phyloP scores from a whole-genome alignment of 1,140 invertebrate species.

The Neodiprion lecontei region DNA sequence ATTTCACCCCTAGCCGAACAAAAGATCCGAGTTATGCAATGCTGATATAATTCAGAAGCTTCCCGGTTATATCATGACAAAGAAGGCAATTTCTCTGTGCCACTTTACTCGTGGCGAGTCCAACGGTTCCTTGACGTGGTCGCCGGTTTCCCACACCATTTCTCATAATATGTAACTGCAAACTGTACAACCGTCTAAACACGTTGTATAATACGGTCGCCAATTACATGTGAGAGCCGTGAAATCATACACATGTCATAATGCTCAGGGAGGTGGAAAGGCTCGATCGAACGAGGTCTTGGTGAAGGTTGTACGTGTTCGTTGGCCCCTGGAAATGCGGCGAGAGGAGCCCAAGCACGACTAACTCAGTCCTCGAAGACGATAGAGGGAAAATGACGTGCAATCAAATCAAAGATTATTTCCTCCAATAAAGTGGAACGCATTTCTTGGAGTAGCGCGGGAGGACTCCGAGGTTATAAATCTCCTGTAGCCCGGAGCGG shows the following conservation, averaged over 20 bases:
- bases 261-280: not conserved
- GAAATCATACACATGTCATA: not conserved
- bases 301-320: not conserved
- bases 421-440: constrained; percentile 59
- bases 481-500: constrained; percentile 54
- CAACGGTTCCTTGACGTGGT: too few species aligned
- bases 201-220: too few species aligned
- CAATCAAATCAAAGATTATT: constrained; percentile 60
- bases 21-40: too few species aligned
- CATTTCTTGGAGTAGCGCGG: constrained; percentile 40
- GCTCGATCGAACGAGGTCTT: not conserved
- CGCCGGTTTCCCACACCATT: too few species aligned
- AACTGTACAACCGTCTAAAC: too few species aligned
- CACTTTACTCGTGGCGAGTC: too few species aligned
- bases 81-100: constrained; percentile 1
- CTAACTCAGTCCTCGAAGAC: constrained; percentile 29
- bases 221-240: too few species aligned
- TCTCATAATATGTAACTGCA: too few species aligned
- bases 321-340: not conserved
- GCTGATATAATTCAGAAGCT: too few species aligned
- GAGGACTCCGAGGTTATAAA: constrained; percentile 51
- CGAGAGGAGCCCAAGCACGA: not conserved
- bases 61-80: not conserved
- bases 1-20: not conserved
- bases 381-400: constrained; percentile 39